A percentile compares a stretch with the other conserved stretches of the same genome.
Evolutionary conservation across 1,140 invertebrate species (phyloP).

Genomic region (Ruditapes philippinarum): DNA sequence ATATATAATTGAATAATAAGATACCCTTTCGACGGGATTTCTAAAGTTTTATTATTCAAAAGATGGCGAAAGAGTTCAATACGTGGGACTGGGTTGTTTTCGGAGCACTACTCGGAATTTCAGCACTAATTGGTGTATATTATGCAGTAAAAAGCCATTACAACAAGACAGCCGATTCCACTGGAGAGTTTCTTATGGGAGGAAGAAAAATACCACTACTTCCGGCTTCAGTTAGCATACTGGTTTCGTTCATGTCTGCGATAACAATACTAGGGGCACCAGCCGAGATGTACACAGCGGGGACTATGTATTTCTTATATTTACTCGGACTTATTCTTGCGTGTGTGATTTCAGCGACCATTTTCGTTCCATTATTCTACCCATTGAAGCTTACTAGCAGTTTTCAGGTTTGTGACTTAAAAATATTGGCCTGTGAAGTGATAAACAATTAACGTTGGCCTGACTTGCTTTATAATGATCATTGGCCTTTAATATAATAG

Average conservation of each 20-base stretch:
- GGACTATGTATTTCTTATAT: slow-evolving; percentile 81
- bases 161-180: slow-evolving; percentile 92
- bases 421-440: no score
- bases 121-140: slow-evolving; percentile 92
- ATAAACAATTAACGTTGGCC: no score
- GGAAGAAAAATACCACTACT: slow-evolving; percentile 92
- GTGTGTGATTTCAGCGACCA: slow-evolving; percentile 69
- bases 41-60: no score
- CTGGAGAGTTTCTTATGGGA: slow-evolving; percentile 92
- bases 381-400: slow-evolving; percentile 81
- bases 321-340: slow-evolving; percentile 73
- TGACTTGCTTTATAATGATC: no score
- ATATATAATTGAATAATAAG: no score
- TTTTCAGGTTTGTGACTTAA: slow-evolving; percentile 81
- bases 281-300: slow-evolving; percentile 83
- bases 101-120: slow-evolving; percentile 75
- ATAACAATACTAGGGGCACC: slow-evolving; percentile 87
- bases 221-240: slow-evolving; percentile 86
- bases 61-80: slow-evolving; percentile 64
- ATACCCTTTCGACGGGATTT: no score
- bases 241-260: slow-evolving; percentile 86
- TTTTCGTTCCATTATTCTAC: slow-evolving; percentile 81
- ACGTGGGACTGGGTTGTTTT: slow-evolving; percentile 79
- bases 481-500: no score
- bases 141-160: slow-evolving; percentile 91